Conservation (phyloP, 2,797 vertebrate species). For the Coregonus suidteri region DNA sequence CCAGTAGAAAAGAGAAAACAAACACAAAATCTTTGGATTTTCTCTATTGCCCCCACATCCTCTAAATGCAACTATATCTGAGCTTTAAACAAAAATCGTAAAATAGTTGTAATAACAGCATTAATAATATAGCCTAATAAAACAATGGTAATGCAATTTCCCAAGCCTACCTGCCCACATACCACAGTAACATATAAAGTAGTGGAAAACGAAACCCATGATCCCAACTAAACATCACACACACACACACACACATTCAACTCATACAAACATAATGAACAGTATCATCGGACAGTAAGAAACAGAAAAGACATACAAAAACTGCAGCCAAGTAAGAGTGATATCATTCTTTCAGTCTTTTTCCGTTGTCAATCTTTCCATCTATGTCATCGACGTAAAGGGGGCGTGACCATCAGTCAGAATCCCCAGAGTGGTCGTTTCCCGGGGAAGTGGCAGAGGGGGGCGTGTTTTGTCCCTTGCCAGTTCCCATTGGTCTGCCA, state of each 20-base stretch:
- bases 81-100: conserved; percentile 64
- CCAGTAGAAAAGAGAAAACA: conserved; percentile 68
- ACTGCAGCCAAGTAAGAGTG: conserved; percentile 69
- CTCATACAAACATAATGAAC: conserved; percentile 44
- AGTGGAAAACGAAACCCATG: conserved; percentile 63
- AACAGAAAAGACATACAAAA: conserved; percentile 49
- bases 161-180: conserved; percentile 34
- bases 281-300: conserved; percentile 44
- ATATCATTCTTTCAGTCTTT: conserved; percentile 71
- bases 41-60: conserved; percentile 78
- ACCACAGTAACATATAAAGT: conserved; percentile 74
- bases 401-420: conserved; percentile 78
- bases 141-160: conserved; percentile 66
- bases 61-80: conserved; percentile 70
- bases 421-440: conserved; percentile 88
- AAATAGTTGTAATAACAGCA: conserved; percentile 62
- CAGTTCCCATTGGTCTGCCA: conserved; percentile 86
- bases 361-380: conserved; percentile 51
- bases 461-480: conserved; percentile 85
- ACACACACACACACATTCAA: conserved; percentile 27
- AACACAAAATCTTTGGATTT: conserved; percentile 82
- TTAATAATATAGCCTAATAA: conserved; percentile 73
- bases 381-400: conserved; percentile 47
- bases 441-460: conserved; percentile 84
- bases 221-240: conserved; percentile 56